Evolutionary conservation across 2,888 invertebrate species (phyloP), one percentile per base, ranked within the genome.

Genomic region (Philereme vetulata): DNA sequence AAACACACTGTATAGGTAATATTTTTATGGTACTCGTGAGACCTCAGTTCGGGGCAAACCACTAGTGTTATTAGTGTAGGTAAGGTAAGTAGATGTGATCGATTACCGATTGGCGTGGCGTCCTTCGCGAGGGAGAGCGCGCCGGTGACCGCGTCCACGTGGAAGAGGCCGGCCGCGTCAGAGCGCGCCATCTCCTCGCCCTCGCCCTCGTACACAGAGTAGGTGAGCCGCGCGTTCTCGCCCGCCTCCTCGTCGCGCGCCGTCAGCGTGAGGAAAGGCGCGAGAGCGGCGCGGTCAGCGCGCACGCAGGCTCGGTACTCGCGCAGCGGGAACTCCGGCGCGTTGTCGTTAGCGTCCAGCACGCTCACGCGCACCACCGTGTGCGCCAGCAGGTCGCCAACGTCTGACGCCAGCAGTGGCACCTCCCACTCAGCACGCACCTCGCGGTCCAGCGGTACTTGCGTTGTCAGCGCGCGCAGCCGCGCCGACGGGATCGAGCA

Each of bases 241-340:
- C 95, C 96, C 72, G 95, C 95, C 91, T 98, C 98, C 1, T 89
- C 84, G 87, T 98, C 98, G n/a, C 87, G 82, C 34, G 98, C 98
- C 77, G 66, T 5, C 57, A 88, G 71, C 70, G 85, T 79, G 58
- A 90, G 80, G 79, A 91, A 84, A 53, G 90, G 85, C 66, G 73
- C 75, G 65, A 64, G 78, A 52, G 84, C 82, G 56, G 86, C 75
- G 63, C 81, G 81, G 74, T 83, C 84, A 44, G 93, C 90, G 69
- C 94, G 94, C 66, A 96, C 95, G 59, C 95, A 94, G 40, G 95
- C 94, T 83, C 96, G 95, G 84, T 97, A 97, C 84, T 97, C 95
- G 67, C 94, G 94, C 60, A 96, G 90, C 65, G 95, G 90, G 84
- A 97, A 97, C 56, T 87, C 88, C 0, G 98, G 98, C 52, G 95